phyloP scores from a whole-genome alignment of 2,797 vertebrate genomes.

The Intellagama lesueurii region DNA sequence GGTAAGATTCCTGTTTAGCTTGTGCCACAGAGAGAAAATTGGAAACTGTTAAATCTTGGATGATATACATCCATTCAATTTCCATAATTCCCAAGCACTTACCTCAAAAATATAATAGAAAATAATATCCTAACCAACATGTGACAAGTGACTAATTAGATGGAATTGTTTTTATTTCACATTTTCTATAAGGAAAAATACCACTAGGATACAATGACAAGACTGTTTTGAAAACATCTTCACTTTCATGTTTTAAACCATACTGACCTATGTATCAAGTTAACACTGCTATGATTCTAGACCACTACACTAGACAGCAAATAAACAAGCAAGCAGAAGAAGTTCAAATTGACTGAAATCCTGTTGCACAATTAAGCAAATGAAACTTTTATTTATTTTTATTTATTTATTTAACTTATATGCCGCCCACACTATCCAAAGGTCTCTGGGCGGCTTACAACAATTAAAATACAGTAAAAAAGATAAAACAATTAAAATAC shows the following conservation, averaged over 20 bases:
- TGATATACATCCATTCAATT: not conserved
- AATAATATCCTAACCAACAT: not conserved
- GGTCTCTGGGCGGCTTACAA: too few species aligned
- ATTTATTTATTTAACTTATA: too few species aligned
- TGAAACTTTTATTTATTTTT: too few species aligned
- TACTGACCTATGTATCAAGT: not conserved
- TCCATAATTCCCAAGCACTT: not conserved
- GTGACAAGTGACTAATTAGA: not conserved
- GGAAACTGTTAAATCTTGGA: not conserved
- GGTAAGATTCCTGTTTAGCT: not conserved
- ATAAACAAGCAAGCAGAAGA: not conserved
- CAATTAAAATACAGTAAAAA: too few species aligned
- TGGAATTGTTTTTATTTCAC: not conserved
- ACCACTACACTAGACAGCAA: not conserved
- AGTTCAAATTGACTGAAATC: not conserved
- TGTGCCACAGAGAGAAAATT: not conserved
- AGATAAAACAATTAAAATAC: too few species aligned
- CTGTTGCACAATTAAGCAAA: too few species aligned
- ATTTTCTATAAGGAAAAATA: not conserved
- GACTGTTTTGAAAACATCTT: not conserved
- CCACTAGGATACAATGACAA: not conserved
- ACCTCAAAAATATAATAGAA: not conserved
- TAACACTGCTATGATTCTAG: too few species aligned
- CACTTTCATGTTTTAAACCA: not conserved
- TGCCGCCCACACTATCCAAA: too few species aligned